phyloP scores from a whole-genome alignment of 2,888 invertebrate genomes.

The Metalampra italica region DNA sequence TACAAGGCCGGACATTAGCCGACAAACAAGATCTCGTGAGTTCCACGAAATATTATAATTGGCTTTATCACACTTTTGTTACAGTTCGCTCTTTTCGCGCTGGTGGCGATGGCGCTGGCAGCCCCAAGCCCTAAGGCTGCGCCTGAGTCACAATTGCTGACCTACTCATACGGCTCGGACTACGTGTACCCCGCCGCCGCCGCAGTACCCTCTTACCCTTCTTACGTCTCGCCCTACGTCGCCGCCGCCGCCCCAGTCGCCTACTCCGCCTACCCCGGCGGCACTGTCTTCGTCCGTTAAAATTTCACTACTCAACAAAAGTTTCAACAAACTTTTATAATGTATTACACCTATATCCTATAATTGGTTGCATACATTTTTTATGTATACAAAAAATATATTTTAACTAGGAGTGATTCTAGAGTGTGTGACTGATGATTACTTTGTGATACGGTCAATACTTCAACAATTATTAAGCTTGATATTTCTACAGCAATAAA shows the following conservation, averaged over 20 bases:
- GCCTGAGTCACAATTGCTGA: constrained; percentile 23
- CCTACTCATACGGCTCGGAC: constrained; percentile 29
- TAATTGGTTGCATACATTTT: too few species aligned
- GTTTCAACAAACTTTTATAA: too few species aligned
- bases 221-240: constrained; percentile 28
- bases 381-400: too few species aligned
- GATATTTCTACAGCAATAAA: neutral
- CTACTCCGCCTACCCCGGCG: constrained; percentile 28
- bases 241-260: constrained; percentile 23
- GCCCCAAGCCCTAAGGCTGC: constrained; percentile 34
- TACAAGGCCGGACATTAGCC: too few species aligned
- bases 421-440: too few species aligned
- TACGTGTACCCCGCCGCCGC: constrained; percentile 30
- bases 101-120: constrained; percentile 57
- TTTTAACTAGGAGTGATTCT: too few species aligned
- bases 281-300: constrained; percentile 21
- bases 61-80: constrained; percentile 12
- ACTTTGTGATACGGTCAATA: too few species aligned
- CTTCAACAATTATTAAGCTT: too few species aligned
- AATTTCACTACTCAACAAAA: neutral
- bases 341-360: too few species aligned
- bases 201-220: constrained; percentile 19
- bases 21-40: too few species aligned
- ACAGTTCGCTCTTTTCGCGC: constrained; percentile 55
- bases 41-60: too few species aligned